Evolutionary conservation across 2,113 vertebrate genomes (phyloP).

Genomic region (Puffinus mauretanicus): DNA sequence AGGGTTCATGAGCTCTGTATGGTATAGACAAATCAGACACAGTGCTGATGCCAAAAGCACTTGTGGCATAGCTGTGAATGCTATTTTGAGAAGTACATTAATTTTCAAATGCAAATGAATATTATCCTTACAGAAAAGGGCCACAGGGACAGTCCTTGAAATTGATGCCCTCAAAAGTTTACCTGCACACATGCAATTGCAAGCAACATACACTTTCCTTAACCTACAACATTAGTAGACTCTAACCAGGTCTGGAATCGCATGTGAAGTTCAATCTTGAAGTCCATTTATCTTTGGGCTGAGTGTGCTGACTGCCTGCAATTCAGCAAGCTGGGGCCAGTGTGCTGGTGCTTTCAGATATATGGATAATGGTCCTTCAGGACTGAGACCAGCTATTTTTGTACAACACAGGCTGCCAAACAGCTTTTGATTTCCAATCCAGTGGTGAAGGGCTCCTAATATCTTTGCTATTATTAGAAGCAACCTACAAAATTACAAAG

Average conservation of each 20-base stretch:
- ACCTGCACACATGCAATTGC: neutral
- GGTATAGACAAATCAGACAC: neutral
- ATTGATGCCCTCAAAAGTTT: neutral
- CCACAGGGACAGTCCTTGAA: neutral
- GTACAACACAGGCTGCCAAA: neutral
- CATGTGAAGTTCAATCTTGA: neutral
- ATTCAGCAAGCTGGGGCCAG: neutral
- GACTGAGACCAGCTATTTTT: slow-evolving; percentile 4
- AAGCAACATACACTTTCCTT: neutral
- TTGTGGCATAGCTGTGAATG: neutral
- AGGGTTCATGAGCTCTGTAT: neutral
- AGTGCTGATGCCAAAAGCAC: neutral
- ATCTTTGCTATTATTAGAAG: slow-evolving; percentile 31
- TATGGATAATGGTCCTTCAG: neutral
- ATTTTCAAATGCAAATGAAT: neutral
- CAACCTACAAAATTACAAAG: neutral
- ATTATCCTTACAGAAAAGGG: neutral
- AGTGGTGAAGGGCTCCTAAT: neutral
- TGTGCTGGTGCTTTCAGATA: neutral
- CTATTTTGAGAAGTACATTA: neutral
- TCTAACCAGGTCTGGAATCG: neutral
- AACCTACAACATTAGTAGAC: neutral
- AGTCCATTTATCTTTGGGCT: neutral
- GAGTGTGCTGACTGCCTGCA: neutral
- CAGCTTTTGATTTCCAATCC: neutral